Evolutionary conservation across 2,113 vertebrate species (phyloP).

Genomic region (Turnix velox): DNA sequence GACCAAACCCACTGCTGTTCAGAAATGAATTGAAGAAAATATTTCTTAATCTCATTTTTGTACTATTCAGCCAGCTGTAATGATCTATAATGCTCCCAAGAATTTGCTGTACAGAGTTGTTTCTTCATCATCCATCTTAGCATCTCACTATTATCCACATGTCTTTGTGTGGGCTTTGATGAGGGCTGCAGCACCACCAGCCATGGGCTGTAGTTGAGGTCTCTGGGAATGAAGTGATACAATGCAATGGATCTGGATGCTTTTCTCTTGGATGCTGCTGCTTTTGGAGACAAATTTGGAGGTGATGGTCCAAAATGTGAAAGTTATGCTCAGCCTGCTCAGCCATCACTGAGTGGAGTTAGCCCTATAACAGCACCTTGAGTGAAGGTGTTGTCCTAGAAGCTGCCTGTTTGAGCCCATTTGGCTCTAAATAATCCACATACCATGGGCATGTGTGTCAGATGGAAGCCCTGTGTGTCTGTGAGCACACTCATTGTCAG

Average conservation of each 20-base stretch:
- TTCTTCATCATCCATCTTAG: conserved; percentile 13
- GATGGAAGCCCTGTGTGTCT: not conserved
- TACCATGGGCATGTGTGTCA: not conserved
- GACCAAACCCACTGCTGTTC: conserved; percentile 55
- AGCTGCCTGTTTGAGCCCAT: not conserved
- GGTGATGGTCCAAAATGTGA: not conserved
- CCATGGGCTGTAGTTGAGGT: not conserved
- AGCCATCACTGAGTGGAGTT: not conserved
- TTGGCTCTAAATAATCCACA: not conserved
- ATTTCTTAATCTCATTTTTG: conserved; percentile 52
- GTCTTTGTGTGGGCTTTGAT: not conserved
- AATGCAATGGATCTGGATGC: not conserved
- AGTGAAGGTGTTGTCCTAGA: not conserved
- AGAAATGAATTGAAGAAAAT: conserved; percentile 50
- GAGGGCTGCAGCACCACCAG: not conserved
- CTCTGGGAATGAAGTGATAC: not conserved
- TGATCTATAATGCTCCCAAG: conserved; percentile 18
- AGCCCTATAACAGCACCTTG: not conserved
- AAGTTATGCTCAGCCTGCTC: not conserved
- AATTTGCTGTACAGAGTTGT: not conserved
- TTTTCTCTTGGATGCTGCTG: not conserved
- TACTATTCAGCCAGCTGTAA: conserved; percentile 18
- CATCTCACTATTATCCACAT: not conserved
- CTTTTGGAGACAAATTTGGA: conserved; percentile 4
- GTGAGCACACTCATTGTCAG: not conserved